Evolutionary conservation across 1,140 invertebrate species (phyloP).

Genomic region (Camponotus pennsylvanicus): DNA sequence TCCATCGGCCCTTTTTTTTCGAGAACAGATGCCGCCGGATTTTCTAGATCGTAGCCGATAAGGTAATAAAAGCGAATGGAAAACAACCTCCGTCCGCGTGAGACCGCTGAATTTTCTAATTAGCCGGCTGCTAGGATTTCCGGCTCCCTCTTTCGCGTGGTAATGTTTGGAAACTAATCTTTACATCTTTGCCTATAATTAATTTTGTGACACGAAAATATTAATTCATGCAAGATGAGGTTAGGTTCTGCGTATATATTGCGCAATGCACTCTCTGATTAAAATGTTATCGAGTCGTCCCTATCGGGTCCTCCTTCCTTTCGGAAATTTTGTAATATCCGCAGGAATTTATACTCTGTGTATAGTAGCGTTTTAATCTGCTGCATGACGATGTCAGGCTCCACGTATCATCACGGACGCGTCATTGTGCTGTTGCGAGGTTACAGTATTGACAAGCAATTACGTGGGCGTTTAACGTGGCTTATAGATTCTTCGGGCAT

Average conservation of each 20-base stretch:
- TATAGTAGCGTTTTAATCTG: conserved; percentile 52
- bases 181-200: background rate
- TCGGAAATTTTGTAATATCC: conserved; percentile 50
- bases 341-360: conserved; percentile 36
- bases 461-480: conserved; percentile 49
- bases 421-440: conserved; percentile 51
- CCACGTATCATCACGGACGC: conserved; percentile 20
- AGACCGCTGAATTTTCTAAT: conserved; percentile 56
- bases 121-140: conserved; percentile 24
- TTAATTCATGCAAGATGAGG: no score
- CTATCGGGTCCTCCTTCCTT: background rate
- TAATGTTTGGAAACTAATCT: conserved; percentile 16
- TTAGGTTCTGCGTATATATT: background rate
- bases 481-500: conserved; percentile 48
- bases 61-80: conserved; percentile 41
- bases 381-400: conserved; percentile 48
- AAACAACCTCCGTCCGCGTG: conserved; percentile 17
- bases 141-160: background rate
- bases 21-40: conserved; percentile 50
- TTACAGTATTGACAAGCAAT: conserved; percentile 61
- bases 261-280: background rate
- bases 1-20: conserved; percentile 40
- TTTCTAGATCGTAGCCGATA: conserved; percentile 50
- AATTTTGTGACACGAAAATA: background rate
- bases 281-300: background rate